Percentiles rank a stretch among this genome's conserved stretches.
Evolutionary conservation across 2,113 vertebrate genomes (phyloP).

Genomic region (Dipodomys spectabilis): DNA sequence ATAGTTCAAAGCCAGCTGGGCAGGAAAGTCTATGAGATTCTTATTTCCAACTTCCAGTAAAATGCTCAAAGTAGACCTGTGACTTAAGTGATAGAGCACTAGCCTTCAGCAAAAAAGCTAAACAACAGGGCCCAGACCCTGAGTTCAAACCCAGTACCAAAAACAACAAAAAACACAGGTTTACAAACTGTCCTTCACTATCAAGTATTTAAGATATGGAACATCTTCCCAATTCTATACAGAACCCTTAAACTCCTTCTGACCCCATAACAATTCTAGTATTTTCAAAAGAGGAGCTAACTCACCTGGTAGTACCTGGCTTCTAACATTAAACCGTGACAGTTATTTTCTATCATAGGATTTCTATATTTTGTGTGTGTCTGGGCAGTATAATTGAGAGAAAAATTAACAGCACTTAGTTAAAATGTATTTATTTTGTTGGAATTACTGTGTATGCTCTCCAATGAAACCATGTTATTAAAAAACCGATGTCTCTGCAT

Average conservation of each 20-base stretch:
- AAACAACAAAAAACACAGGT: neutral
- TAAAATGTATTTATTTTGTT: conserved; percentile 25
- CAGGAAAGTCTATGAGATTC: too few relatives aligned
- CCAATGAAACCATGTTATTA: conserved; percentile 27
- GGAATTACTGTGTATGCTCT: conserved; percentile 17
- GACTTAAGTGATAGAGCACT: too few relatives aligned
- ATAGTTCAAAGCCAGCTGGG: too few relatives aligned
- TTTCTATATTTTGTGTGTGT: conserved; percentile 26
- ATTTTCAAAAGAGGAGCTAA: conserved; percentile 46
- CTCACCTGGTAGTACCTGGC: conserved; percentile 12
- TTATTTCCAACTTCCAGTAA: too few relatives aligned
- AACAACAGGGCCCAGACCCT: too few relatives aligned
- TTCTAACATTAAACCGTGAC: conserved; percentile 42
- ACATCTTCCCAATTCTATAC: neutral
- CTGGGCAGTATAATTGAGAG: neutral
- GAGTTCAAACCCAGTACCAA: too few relatives aligned
- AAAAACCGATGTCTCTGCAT: conserved; percentile 27
- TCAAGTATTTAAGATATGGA: conserved; percentile 16
- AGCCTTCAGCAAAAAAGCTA: too few relatives aligned
- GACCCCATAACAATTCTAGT: conserved; percentile 8
- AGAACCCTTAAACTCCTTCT: conserved; percentile 39
- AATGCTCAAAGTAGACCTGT: too few relatives aligned
- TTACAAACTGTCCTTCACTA: neutral
- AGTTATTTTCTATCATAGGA: conserved; percentile 46
- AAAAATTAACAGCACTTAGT: too few relatives aligned